A percentile compares a stretch with the other conserved stretches of the same genome.
Conservation (phyloP, 2,888 invertebrate genomes). For the Callosobruchus maculatus region DNA sequence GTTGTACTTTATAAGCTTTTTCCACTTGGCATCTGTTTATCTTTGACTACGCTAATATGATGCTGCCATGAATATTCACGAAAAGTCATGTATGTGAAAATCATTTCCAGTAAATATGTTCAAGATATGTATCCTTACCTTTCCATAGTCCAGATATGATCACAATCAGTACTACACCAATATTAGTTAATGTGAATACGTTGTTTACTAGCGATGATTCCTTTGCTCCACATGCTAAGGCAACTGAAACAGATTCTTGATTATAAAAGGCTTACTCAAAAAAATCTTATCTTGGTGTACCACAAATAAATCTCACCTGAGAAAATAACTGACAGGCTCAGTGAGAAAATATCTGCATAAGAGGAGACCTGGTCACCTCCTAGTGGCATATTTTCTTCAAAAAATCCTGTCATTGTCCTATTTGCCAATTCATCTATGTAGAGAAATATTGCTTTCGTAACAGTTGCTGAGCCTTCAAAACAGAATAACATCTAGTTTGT, state of each 20-base stretch:
- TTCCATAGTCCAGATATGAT: conserved; percentile 67
- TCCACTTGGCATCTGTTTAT: no score
- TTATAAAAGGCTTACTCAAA: conserved; percentile 15
- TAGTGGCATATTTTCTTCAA: conserved; percentile 63
- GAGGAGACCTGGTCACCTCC: conserved; percentile 61
- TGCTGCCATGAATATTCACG: no score
- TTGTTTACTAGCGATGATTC: conserved; percentile 77
- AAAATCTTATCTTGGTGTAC: no score
- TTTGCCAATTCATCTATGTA: conserved; percentile 70
- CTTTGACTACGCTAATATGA: no score
- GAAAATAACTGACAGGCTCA: conserved; percentile 66
- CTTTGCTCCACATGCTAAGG: conserved; percentile 74
- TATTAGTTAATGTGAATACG: conserved; percentile 69
- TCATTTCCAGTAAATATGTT: no score
- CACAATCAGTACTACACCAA: conserved; percentile 65
- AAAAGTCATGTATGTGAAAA: no score
- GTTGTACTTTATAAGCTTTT: no score
- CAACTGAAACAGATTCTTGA: conserved; percentile 45
- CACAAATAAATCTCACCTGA: no score
- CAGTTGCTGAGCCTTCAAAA: conserved; percentile 69
- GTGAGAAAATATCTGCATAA: conserved; percentile 76
- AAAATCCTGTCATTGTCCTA: conserved; percentile 62
- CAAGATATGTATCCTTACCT: conserved; percentile 47
- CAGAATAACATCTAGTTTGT: no score
- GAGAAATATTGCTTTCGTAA: conserved; percentile 76